These are phyloP conservation scores for Tipula vernalis DNA, from an alignment of 2,888 invertebrate genomes.

Conservation along the genomic window DNA sequence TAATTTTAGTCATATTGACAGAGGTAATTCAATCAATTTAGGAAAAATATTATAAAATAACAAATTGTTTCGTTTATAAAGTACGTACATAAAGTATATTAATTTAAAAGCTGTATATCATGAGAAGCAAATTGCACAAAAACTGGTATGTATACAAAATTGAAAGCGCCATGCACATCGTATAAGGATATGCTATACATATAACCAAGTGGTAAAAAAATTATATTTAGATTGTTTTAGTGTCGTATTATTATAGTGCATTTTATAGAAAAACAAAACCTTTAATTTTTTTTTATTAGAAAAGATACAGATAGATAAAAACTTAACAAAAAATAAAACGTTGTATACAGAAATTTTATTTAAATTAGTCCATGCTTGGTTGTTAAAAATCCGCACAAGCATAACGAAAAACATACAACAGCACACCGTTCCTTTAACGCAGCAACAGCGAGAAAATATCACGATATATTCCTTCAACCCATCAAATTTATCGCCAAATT, in stretches of 20 bases:
- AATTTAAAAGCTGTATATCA: neutral
- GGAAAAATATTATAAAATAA: neutral
- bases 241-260: neutral
- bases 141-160: neutral
- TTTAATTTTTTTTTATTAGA: neutral
- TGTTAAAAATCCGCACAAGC: neutral
- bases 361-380: neutral
- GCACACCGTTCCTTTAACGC: neutral
- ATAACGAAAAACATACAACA: neutral
- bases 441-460: neutral
- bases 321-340: neutral
- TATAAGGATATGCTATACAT: neutral
- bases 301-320: neutral
- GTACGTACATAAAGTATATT: neutral
- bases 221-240: neutral
- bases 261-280: neutral
- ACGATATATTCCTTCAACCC: neutral
- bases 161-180: neutral
- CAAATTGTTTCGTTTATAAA: neutral
- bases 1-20: neutral
- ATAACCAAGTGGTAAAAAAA: neutral
- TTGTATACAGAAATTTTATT: neutral
- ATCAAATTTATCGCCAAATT: neutral
- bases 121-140: neutral
- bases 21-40: neutral